phyloP scores from a whole-genome alignment of 2,888 invertebrate species.

The Temnothorax rugatulus region DNA sequence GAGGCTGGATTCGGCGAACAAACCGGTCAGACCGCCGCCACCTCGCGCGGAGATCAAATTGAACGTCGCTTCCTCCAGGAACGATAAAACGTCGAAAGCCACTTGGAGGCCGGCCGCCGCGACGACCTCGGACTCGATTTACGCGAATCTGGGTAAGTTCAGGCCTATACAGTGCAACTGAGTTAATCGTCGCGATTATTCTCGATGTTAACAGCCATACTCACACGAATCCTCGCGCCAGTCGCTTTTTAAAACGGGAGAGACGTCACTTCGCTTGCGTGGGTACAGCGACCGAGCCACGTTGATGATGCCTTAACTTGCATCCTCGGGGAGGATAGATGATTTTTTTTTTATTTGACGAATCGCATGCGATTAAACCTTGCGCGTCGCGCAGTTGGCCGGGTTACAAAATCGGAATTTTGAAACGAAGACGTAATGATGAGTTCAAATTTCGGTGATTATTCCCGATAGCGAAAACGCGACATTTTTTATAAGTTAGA shows the following conservation, averaged over 20 bases:
- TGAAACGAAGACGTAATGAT: not conserved
- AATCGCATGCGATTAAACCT: not conserved
- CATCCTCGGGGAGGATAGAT: not conserved
- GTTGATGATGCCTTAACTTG: slow-evolving; percentile 45
- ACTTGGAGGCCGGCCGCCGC: slow-evolving; percentile 75
- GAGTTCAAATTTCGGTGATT: not conserved
- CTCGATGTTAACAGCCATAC: slow-evolving; percentile 78
- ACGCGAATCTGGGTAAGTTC: slow-evolving; percentile 92
- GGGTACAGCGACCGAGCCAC: slow-evolving; percentile 54
- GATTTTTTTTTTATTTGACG: not conserved
- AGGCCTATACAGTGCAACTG: slow-evolving; percentile 86
- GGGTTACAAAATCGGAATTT: not conserved
- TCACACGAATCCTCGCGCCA: slow-evolving; percentile 76
- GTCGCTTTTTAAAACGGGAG: slow-evolving; percentile 63
- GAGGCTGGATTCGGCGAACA: slow-evolving; percentile 86
- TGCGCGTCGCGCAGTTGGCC: not conserved
- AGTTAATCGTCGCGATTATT: slow-evolving; percentile 71
- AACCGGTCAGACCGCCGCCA: slow-evolving; percentile 91
- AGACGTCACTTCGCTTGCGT: slow-evolving; percentile 51
- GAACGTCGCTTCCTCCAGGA: slow-evolving; percentile 83
- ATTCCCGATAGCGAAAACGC: not conserved
- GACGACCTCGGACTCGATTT: slow-evolving; percentile 87
- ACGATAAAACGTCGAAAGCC: slow-evolving; percentile 73
- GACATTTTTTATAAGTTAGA: not conserved
- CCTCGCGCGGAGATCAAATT: slow-evolving; percentile 86